phyloP scores from a whole-genome alignment of 2,113 vertebrate species.

The Catharus minimus region DNA sequence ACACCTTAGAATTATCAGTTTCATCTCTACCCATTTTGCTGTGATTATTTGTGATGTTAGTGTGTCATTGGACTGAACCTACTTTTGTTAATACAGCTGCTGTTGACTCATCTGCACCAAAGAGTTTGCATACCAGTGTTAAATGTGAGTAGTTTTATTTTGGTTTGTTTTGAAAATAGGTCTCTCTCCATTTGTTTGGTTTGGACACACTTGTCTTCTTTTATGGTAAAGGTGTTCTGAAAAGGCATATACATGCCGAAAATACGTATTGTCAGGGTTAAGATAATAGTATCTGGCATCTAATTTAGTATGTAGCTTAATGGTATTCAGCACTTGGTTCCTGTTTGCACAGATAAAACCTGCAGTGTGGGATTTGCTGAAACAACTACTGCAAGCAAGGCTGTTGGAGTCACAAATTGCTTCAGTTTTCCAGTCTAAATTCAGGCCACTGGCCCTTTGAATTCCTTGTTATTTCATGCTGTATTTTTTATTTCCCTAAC shows the following conservation, averaged over 20 bases:
- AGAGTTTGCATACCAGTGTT: conserved; percentile 53
- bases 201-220: conserved; percentile 61
- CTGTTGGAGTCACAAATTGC: neutral
- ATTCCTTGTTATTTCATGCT: neutral
- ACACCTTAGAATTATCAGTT: neutral
- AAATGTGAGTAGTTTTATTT: conserved; percentile 65
- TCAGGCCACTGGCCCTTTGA: neutral
- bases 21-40: neutral
- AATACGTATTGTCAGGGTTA: neutral
- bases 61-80: neutral
- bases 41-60: neutral
- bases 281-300: neutral
- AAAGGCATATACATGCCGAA: neutral
- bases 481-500: neutral
- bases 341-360: neutral
- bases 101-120: conserved; percentile 68
- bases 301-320: neutral
- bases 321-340: neutral
- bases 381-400: neutral
- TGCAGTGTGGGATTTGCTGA: neutral
- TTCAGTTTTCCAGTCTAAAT: neutral
- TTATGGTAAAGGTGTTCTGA: neutral
- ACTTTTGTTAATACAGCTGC: conserved; percentile 64
- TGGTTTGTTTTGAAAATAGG: conserved; percentile 50
- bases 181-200: conserved; percentile 44